These are phyloP conservation scores for Yoshiicerus persimilis DNA, from an alignment of 1,140 invertebrate species.

Conservation along the genomic window DNA sequence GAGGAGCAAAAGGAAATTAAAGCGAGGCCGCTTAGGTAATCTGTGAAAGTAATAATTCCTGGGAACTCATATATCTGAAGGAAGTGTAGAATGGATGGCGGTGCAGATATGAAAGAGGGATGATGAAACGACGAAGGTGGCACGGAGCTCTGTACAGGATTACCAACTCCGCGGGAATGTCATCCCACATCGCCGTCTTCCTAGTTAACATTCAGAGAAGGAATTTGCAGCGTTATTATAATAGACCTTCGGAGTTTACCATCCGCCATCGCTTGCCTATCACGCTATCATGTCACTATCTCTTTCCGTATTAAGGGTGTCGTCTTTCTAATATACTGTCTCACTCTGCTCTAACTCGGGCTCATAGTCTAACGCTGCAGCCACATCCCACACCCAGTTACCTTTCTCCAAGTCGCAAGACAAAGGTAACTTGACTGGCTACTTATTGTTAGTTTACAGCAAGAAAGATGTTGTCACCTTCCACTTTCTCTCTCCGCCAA, in stretches of 20 bases:
- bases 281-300: neutral
- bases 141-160: neutral
- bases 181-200: neutral
- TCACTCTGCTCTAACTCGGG: neutral
- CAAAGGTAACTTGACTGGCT: neutral
- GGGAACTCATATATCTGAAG: neutral
- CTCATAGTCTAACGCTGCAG: too few relatives aligned
- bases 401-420: too few relatives aligned
- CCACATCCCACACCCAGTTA: too few relatives aligned
- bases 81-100: neutral
- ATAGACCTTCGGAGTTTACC: neutral
- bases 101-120: neutral
- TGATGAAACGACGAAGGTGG: neutral
- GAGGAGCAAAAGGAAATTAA: neutral
- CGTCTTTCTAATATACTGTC: neutral
- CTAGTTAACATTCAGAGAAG: neutral
- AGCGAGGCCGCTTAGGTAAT: neutral
- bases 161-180: neutral
- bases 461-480: neutral
- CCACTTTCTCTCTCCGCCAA: neutral
- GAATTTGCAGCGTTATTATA: neutral
- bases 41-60: slow-evolving; percentile 1
- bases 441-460: neutral
- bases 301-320: neutral
- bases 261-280: neutral